Percentiles rank a stretch among this genome's conserved stretches.
These are phyloP conservation scores for Alloplasta piceator DNA, from an alignment of 2,888 invertebrate species.

Conservation along the genomic window DNA sequence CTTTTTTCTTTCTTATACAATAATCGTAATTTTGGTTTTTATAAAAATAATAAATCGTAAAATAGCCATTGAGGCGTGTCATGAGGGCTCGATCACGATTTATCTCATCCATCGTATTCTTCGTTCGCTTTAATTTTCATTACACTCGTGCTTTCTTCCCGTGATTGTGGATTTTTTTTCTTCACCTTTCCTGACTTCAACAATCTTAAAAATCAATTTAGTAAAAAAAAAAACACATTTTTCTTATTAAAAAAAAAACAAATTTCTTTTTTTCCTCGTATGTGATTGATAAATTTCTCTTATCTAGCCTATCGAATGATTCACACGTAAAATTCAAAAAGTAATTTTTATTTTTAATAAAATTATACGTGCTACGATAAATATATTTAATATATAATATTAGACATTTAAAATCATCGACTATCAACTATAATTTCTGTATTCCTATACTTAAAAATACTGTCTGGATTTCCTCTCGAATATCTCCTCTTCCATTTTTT, in stretches of 20 bases:
- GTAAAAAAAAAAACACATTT: too few species aligned
- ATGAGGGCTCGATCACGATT: constrained; percentile 28
- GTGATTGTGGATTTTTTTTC: background rate
- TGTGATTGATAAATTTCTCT: background rate
- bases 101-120: background rate
- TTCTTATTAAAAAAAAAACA: too few species aligned
- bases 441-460: constrained; percentile 76
- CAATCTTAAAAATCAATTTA: constrained; percentile 70
- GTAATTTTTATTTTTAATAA: constrained; percentile 27
- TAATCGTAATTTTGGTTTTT: constrained; percentile 51
- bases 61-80: constrained; percentile 41
- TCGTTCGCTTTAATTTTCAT: background rate
- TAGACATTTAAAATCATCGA: constrained; percentile 41
- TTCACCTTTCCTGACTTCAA: constrained; percentile 49
- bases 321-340: constrained; percentile 56
- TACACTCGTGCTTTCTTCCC: background rate
- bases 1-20: constrained; percentile 35
- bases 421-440: constrained; percentile 32
- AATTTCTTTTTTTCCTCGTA: constrained; percentile 39
- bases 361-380: background rate
- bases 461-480: constrained; percentile 72
- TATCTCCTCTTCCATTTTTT: constrained; percentile 42
- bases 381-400: constrained; percentile 48
- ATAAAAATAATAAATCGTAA: constrained; percentile 66
- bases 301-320: constrained; percentile 16